Percentiles rank a stretch among this genome's conserved stretches.
Conservation (phyloP, 2,888 invertebrate species). For the Dioctria linearis region DNA sequence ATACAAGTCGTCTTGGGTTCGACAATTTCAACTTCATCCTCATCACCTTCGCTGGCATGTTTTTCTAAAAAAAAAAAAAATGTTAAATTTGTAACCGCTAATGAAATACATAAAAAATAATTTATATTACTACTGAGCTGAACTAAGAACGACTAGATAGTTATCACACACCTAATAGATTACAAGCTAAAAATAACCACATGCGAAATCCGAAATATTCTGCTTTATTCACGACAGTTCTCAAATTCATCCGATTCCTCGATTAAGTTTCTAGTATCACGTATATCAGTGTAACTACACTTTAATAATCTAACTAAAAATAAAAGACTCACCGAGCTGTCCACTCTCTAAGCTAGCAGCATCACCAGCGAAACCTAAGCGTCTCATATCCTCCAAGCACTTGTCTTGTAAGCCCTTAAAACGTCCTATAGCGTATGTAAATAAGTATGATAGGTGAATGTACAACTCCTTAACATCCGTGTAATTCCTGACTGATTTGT, state of each 20-base stretch:
- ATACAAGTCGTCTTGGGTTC: constrained; percentile 70
- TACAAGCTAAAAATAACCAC: too few relatives aligned
- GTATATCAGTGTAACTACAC: too few relatives aligned
- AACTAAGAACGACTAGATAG: too few relatives aligned
- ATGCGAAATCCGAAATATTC: too few relatives aligned
- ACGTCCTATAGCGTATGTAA: constrained; percentile 70
- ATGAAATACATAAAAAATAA: too few relatives aligned
- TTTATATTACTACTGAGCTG: too few relatives aligned
- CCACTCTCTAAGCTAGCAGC: constrained; percentile 69
- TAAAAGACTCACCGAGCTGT: constrained; percentile 65
- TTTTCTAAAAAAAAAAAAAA: constrained; percentile 64
- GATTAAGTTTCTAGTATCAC: background rate
- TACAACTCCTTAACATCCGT: constrained; percentile 70
- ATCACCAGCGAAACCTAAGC: constrained; percentile 69
- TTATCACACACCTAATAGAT: too few relatives aligned
- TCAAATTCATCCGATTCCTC: background rate
- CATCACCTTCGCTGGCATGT: constrained; percentile 69
- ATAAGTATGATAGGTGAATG: constrained; percentile 69
- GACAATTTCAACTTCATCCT: constrained; percentile 70
- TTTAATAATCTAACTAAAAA: background rate
- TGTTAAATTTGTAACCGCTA: background rate
- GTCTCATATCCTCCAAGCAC: constrained; percentile 68
- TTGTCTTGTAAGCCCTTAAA: constrained; percentile 70
- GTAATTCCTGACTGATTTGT: constrained; percentile 67
- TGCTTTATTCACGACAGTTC: too few relatives aligned